A percentile compares a stretch with the other conserved stretches of the same genome.
These are phyloP conservation scores for Otus scops DNA, from an alignment of 2,797 vertebrate species.

Conservation along the genomic window DNA sequence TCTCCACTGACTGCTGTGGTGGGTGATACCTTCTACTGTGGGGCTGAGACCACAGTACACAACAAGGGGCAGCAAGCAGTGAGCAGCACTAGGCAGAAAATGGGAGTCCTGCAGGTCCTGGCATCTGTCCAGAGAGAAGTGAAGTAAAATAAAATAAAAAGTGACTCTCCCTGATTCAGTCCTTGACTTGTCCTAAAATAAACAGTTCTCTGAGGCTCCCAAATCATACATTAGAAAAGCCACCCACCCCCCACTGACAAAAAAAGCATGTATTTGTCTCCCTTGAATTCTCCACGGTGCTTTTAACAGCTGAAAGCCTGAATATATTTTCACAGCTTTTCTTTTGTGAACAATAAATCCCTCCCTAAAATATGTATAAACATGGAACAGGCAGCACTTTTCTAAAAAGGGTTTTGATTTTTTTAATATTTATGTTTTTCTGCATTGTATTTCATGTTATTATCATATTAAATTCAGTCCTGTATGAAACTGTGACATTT, in stretches of 20 bases:
- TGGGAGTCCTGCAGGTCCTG: not conserved
- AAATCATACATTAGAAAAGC: not conserved
- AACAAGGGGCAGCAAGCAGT: not conserved
- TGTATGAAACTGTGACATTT: constrained; percentile 5
- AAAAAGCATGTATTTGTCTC: not conserved
- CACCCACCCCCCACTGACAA: accelerated
- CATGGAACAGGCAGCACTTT: not conserved
- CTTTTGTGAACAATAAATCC: not conserved
- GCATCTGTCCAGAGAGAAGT: not conserved
- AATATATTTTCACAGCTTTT: not conserved
- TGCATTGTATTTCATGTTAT: not conserved
- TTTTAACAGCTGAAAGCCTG: not conserved
- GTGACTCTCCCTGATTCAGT: not conserved
- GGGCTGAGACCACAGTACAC: not conserved
- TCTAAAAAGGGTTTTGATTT: not conserved
- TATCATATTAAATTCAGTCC: not conserved
- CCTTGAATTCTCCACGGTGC: not conserved
- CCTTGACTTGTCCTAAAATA: constrained; percentile 7
- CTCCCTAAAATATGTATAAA: not conserved
- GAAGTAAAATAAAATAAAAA: not conserved
- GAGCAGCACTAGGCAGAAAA: not conserved
- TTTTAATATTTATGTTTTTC: not conserved
- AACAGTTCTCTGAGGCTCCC: not conserved
- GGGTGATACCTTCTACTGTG: accelerated
- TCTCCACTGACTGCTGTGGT: accelerated